Percentiles rank a stretch among this genome's conserved stretches.
These are phyloP conservation scores for Drosophila lowei DNA, from an alignment of 1,140 invertebrate genomes.

Conservation along the genomic window DNA sequence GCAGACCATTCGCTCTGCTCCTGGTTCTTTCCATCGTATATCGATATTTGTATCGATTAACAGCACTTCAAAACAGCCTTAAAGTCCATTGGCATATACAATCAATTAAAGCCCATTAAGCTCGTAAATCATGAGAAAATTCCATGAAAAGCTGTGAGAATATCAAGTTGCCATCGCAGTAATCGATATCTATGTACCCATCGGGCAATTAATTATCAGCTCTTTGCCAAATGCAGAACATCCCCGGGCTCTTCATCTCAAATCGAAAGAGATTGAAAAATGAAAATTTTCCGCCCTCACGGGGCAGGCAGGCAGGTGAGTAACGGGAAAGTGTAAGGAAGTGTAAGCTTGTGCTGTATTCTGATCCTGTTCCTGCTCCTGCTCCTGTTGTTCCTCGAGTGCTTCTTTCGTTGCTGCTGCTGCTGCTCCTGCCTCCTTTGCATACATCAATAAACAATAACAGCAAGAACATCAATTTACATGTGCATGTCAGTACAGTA, in stretches of 20 bases:
- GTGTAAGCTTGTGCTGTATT: constrained; percentile 20
- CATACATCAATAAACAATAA: constrained; percentile 54
- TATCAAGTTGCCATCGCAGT: constrained; percentile 29
- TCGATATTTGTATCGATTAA: too few species aligned
- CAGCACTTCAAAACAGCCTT: not conserved
- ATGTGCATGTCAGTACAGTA: constrained; percentile 44
- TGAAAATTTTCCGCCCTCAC: constrained; percentile 15
- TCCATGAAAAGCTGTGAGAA: constrained; percentile 2
- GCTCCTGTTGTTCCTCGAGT: constrained; percentile 7
- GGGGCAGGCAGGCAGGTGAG: constrained; percentile 2
- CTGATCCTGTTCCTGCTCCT: not conserved
- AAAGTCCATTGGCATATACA: not conserved
- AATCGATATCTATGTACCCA: constrained; percentile 39
- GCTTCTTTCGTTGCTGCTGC: not conserved
- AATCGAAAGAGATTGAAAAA: constrained; percentile 29
- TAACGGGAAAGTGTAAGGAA: not conserved
- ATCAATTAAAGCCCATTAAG: constrained; percentile 29
- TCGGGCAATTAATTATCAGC: constrained; percentile 42
- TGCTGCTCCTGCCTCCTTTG: constrained; percentile 21
- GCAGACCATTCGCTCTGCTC: too few species aligned
- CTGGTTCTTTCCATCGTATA: not conserved
- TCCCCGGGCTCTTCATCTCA: not conserved
- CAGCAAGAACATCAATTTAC: constrained; percentile 52
- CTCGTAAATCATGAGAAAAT: constrained; percentile 31
- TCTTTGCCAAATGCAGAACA: constrained; percentile 32